Evolutionary conservation across 92 coral and sea anemone species (phyloP).

Genomic region (Zoanthus solanderi): DNA sequence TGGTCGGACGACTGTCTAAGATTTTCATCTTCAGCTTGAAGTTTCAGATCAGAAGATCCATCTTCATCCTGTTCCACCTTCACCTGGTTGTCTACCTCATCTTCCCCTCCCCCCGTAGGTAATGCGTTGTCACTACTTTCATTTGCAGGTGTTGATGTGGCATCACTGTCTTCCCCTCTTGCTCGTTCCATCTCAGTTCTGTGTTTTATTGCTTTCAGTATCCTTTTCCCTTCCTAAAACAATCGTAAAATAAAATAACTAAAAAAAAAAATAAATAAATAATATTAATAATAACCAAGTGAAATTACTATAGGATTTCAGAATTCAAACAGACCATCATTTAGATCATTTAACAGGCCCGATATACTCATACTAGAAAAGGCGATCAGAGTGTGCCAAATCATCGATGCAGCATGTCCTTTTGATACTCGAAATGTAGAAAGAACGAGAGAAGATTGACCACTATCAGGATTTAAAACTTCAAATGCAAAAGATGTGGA

Average conservation of each 20-base stretch:
- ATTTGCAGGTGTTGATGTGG: background rate
- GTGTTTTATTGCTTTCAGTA: constrained; percentile 17
- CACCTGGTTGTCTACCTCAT: background rate
- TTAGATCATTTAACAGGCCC: too few relatives aligned
- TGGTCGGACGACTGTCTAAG: background rate
- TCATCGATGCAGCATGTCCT: too few relatives aligned
- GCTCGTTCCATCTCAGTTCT: constrained; percentile 13
- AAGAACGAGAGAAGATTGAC: too few relatives aligned
- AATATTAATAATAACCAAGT: too few relatives aligned
- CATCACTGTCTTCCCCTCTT: background rate
- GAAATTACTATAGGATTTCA: background rate
- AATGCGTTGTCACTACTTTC: constrained; percentile 7
- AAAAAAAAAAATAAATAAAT: too few relatives aligned
- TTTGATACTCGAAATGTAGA: too few relatives aligned
- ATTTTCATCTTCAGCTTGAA: constrained; percentile 12
- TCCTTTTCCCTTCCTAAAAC: constrained; percentile 15
- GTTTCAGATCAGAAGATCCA: constrained; percentile 17
- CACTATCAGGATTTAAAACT: too few relatives aligned
- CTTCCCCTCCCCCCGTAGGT: background rate
- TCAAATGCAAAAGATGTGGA: too few relatives aligned
- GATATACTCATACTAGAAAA: too few relatives aligned
- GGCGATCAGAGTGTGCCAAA: too few relatives aligned
- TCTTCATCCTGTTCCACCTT: background rate
- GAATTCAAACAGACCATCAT: too few relatives aligned
- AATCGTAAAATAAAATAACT: background rate